Evolutionary conservation across 2,797 vertebrate genomes (phyloP).

Genomic region (Rhinella marina): DNA sequence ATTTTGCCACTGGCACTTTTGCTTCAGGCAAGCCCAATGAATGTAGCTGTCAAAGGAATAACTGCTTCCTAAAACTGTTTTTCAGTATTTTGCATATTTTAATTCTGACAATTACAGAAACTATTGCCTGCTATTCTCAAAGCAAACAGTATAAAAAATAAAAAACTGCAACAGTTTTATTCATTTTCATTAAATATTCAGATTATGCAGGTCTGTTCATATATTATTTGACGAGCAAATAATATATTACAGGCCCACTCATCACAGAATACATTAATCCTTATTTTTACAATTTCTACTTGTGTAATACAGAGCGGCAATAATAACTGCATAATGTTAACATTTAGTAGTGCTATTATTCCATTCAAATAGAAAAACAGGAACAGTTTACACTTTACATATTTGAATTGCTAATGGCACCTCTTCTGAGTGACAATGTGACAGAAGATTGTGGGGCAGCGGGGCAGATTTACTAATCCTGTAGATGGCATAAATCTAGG

Average conservation of each 20-base stretch:
- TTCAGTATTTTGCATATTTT: constrained; percentile 11
- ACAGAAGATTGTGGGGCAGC: background rate
- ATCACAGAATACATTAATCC: background rate
- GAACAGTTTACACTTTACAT: too few species aligned
- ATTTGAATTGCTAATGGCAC: background rate
- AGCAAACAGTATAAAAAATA: background rate
- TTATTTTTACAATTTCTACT: constrained; percentile 1
- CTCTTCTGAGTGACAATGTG: background rate
- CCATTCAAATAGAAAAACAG: background rate
- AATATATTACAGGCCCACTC: background rate
- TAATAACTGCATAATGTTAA: background rate
- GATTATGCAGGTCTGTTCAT: constrained; percentile 17
- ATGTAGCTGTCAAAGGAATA: constrained; percentile 5
- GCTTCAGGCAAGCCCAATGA: constrained; percentile 8
- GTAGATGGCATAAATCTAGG: too few species aligned
- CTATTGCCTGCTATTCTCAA: background rate
- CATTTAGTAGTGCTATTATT: background rate
- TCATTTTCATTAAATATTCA: constrained; percentile 20
- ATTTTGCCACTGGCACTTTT: constrained; percentile 4
- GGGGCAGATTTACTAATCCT: too few species aligned
- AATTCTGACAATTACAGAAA: constrained; percentile 2
- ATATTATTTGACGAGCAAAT: background rate
- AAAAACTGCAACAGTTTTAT: background rate
- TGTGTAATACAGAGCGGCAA: background rate
- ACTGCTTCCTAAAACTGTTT: constrained; percentile 20